Percentiles rank a stretch among this genome's conserved stretches.
Evolutionary conservation across 1,140 invertebrate species (phyloP).

Genomic region (Mercenaria mercenaria): DNA sequence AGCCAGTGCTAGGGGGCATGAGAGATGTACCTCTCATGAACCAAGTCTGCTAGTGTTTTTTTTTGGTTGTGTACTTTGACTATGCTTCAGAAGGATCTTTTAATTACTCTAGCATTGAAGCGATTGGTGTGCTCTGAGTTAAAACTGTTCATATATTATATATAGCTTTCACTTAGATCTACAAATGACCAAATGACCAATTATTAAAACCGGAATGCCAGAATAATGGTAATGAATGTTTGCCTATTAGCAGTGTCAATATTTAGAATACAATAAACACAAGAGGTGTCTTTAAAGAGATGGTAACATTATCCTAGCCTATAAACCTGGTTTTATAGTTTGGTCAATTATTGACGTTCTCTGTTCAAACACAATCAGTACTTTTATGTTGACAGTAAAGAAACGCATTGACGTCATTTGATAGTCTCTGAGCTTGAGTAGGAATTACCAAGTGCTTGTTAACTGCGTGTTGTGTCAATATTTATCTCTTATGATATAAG

Average conservation of each 20-base stretch:
- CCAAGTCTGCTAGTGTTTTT: too few species aligned
- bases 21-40: too few species aligned
- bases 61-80: too few species aligned
- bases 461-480: not conserved
- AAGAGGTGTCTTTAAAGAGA: not conserved
- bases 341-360: not conserved
- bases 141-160: too few species aligned
- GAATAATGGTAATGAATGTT: not conserved
- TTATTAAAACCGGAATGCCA: not conserved
- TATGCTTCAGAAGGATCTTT: too few species aligned
- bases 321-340: not conserved
- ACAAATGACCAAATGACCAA: not conserved
- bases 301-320: not conserved
- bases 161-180: too few species aligned
- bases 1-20: too few species aligned
- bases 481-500: too few species aligned
- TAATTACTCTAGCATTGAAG: too few species aligned
- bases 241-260: not conserved
- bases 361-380: not conserved
- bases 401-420: not conserved
- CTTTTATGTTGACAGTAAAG: not conserved
- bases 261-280: conserved; percentile 1
- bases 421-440: not conserved
- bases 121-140: too few species aligned
- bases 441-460: not conserved